These are phyloP conservation scores for Vulpes lagopus DNA, from an alignment of 2,113 vertebrate genomes.

Conservation along the genomic window DNA sequence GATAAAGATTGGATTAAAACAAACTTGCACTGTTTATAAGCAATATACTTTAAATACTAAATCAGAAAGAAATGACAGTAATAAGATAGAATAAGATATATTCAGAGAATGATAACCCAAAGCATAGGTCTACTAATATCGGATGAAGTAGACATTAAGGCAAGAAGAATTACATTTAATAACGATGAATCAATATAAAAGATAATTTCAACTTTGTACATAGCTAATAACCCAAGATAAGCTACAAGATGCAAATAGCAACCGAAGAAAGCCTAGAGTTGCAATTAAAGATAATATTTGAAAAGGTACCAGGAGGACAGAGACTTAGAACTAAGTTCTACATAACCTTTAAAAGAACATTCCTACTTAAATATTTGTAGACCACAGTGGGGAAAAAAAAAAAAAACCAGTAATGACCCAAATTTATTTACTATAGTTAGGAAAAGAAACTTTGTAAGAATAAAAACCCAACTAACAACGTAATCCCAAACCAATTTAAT, in stretches of 20 bases:
- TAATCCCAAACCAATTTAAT: not conserved
- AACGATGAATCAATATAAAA: not conserved
- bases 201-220: not conserved
- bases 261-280: not conserved
- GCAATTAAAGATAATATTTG: not conserved
- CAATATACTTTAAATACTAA: not conserved
- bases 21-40: not conserved
- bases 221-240: not conserved
- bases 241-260: not conserved
- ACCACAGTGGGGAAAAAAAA: not conserved
- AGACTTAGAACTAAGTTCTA: not conserved
- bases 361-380: not conserved
- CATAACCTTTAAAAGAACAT: not conserved
- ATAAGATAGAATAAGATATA: not conserved
- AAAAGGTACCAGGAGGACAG: not conserved
- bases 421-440: not conserved
- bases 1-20: not conserved
- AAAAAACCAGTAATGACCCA: not conserved
- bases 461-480: not conserved
- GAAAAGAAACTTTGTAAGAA: not conserved
- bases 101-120: not conserved
- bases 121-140: not conserved
- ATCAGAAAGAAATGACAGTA: not conserved
- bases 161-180: not conserved
- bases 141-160: not conserved